Conservation (phyloP, 2,888 invertebrate genomes). For the Stictocephala bisonia region DNA sequence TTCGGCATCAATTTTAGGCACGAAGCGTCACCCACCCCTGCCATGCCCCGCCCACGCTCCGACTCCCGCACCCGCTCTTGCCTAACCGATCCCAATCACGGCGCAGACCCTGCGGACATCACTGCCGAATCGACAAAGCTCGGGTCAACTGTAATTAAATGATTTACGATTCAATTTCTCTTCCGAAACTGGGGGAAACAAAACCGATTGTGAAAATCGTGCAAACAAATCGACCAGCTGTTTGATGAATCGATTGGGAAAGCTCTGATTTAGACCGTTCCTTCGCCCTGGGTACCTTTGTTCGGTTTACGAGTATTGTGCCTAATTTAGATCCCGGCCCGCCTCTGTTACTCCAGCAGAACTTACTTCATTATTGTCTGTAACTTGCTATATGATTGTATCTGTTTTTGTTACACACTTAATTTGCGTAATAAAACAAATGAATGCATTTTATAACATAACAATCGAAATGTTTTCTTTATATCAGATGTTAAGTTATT, state of each 20-base stretch:
- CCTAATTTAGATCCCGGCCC: too few relatives aligned
- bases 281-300: constrained; percentile 25
- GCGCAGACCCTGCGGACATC: background rate
- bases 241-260: constrained; percentile 17
- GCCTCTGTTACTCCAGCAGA: too few relatives aligned
- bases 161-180: constrained; percentile 31
- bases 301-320: constrained; percentile 21
- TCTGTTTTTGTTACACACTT: too few relatives aligned
- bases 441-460: too few relatives aligned
- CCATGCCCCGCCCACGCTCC: background rate
- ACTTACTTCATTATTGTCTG: too few relatives aligned
- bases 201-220: constrained; percentile 5
- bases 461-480: too few relatives aligned
- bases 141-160: constrained; percentile 24
- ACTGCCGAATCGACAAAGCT: background rate
- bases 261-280: constrained; percentile 2
- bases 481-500: too few relatives aligned
- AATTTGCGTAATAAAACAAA: too few relatives aligned
- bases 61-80: constrained; percentile 6
- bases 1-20: constrained; percentile 41
- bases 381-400: too few relatives aligned
- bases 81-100: background rate
- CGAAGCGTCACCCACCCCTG: constrained; percentile 25
- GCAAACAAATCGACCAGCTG: constrained; percentile 18
- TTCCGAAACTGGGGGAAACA: constrained; percentile 33